phyloP scores from a whole-genome alignment of 2,113 vertebrate genomes.

The Gymnogyps californianus region DNA sequence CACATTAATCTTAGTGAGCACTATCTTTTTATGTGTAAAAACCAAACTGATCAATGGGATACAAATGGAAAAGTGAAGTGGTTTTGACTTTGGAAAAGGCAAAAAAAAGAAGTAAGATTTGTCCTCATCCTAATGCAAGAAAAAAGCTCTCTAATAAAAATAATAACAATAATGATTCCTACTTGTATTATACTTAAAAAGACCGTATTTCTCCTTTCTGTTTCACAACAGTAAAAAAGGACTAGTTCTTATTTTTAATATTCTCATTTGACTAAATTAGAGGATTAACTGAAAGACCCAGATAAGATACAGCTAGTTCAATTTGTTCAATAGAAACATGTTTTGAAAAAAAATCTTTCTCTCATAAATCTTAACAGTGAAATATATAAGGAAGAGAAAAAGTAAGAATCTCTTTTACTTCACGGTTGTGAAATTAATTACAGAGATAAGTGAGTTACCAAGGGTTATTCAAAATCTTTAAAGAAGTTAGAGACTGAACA shows the following conservation, averaged over 20 bases:
- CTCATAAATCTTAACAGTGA: background rate
- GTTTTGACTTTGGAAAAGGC: background rate
- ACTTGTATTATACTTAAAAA: background rate
- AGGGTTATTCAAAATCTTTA: slow-evolving; percentile 6
- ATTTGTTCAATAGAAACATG: slow-evolving; percentile 16
- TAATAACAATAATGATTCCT: background rate
- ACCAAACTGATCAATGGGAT: background rate
- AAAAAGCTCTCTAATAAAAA: background rate
- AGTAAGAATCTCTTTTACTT: background rate
- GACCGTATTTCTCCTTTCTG: background rate
- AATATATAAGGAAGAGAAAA: background rate
- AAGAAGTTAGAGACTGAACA: background rate
- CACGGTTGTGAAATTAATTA: slow-evolving; percentile 35
- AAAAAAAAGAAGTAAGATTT: background rate
- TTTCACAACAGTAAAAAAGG: background rate
- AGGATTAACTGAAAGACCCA: slow-evolving; percentile 10
- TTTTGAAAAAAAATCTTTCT: background rate
- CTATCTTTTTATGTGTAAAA: background rate
- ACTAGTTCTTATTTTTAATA: background rate
- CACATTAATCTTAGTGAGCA: background rate
- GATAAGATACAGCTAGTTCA: slow-evolving; percentile 15
- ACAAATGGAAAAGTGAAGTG: background rate
- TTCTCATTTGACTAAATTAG: slow-evolving; percentile 30
- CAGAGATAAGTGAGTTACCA: slow-evolving; percentile 11
- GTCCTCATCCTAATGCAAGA: background rate